phyloP scores from a whole-genome alignment of 2,113 vertebrate genomes.

The Cyrtonyx montezumae region DNA sequence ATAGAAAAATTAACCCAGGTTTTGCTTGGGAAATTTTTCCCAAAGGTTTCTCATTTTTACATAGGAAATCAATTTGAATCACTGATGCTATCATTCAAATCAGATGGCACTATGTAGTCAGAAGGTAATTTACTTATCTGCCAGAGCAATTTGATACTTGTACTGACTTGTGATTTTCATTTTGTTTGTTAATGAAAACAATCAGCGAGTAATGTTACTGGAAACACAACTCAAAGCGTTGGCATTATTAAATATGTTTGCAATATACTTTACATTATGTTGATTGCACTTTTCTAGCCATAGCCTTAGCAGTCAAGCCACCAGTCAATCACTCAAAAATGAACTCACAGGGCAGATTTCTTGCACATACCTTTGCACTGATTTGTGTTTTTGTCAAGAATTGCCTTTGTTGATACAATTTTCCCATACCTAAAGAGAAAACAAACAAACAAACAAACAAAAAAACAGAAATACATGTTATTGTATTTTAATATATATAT shows the following conservation, averaged over 20 bases:
- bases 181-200: conserved; percentile 85
- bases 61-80: conserved; percentile 82
- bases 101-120: conserved; percentile 75
- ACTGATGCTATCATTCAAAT: conserved; percentile 78
- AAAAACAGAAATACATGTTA: conserved; percentile 49
- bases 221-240: conserved; percentile 72
- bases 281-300: conserved; percentile 46
- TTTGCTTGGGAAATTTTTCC: conserved; percentile 62
- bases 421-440: conserved; percentile 90
- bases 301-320: conserved; percentile 15
- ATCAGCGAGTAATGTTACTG: conserved; percentile 81
- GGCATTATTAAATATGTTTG: conserved; percentile 68
- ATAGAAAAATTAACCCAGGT: conserved; percentile 43
- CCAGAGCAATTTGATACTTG: conserved; percentile 78
- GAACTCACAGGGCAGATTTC: neutral
- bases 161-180: conserved; percentile 84
- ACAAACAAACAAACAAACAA: neutral
- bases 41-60: conserved; percentile 66
- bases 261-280: conserved; percentile 31
- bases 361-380: conserved; percentile 94
- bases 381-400: conserved; percentile 99
- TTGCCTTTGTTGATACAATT: conserved; percentile 98
- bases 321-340: conserved; percentile 10
- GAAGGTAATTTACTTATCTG: conserved; percentile 78
- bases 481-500: neutral